phyloP scores from a whole-genome alignment of 2,888 invertebrate genomes.

The Drosophila neotestacea region DNA sequence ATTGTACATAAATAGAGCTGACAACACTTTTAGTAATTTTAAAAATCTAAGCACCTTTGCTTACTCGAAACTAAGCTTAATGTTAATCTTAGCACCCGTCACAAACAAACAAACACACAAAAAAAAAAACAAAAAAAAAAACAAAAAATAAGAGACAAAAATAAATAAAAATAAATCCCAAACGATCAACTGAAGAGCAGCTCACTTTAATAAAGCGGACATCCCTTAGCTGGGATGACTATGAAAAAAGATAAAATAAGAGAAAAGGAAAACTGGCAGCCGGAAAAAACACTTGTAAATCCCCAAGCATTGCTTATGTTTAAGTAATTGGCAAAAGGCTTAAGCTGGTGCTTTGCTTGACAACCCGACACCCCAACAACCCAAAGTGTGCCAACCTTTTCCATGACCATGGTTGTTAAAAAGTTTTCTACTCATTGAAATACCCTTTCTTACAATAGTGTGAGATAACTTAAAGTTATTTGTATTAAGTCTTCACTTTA shows the following conservation, averaged over 20 bases:
- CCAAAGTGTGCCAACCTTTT: not conserved
- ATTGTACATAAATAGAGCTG: not conserved
- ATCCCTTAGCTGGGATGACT: slow-evolving; percentile 32
- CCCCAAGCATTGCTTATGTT: slow-evolving; percentile 74
- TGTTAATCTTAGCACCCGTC: slow-evolving; percentile 47
- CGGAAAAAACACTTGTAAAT: slow-evolving; percentile 69
- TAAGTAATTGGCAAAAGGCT: slow-evolving; percentile 78
- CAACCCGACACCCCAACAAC: slow-evolving; percentile 11
- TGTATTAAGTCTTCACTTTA: slow-evolving; percentile 8
- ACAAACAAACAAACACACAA: slow-evolving; percentile 7
- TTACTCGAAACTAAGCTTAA: slow-evolving; percentile 39
- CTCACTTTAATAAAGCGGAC: slow-evolving; percentile 37
- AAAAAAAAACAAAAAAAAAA: slow-evolving; percentile 1
- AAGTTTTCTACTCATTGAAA: slow-evolving; percentile 29
- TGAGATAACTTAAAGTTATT: not conserved
- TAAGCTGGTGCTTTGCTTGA: slow-evolving; percentile 47
- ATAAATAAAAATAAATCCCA: slow-evolving; percentile 39
- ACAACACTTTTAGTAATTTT: slow-evolving; percentile 12
- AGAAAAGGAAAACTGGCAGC: slow-evolving; percentile 26
- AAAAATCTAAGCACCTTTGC: slow-evolving; percentile 35
- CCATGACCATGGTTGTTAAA: slow-evolving; percentile 2
- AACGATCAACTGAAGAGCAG: slow-evolving; percentile 45
- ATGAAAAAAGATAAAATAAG: slow-evolving; percentile 6
- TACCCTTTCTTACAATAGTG: not conserved
- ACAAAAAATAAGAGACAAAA: slow-evolving; percentile 8